phyloP scores from a whole-genome alignment of 2,113 vertebrate genomes.

The Gavia stellata region DNA sequence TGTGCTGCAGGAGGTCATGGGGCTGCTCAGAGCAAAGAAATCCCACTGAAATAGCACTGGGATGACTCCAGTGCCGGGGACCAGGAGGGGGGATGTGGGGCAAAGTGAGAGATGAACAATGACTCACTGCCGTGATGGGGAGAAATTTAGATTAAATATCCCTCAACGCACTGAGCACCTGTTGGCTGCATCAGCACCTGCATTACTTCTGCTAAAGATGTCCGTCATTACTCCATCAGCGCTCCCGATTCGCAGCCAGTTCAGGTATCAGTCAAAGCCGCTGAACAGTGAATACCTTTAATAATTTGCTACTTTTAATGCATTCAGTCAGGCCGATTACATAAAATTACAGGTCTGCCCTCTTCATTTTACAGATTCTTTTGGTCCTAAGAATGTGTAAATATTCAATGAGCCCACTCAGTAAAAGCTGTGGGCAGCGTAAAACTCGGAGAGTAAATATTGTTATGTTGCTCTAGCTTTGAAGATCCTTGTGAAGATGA shows the following conservation, averaged over 20 bases:
- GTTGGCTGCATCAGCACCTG: conserved; percentile 41
- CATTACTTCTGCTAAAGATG: not conserved
- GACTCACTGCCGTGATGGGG: not conserved
- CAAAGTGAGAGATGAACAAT: not conserved
- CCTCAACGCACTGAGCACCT: not conserved
- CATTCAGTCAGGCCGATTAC: conserved; percentile 44
- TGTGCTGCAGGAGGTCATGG: not conserved
- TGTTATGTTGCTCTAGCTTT: not conserved
- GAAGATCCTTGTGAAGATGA: not conserved
- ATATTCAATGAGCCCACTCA: not conserved
- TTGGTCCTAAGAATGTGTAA: conserved; percentile 1
- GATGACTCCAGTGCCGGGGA: not conserved
- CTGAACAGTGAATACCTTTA: conserved; percentile 21
- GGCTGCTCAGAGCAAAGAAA: not conserved
- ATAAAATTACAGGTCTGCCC: conserved; percentile 37
- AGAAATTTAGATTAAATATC: conserved; percentile 1
- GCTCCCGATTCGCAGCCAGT: not conserved
- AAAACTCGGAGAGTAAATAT: not conserved
- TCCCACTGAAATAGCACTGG: not conserved
- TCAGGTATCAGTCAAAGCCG: conserved; percentile 11
- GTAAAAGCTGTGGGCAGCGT: not conserved
- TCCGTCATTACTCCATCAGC: not conserved
- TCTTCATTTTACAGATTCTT: conserved; percentile 17
- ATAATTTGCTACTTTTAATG: conserved; percentile 20
- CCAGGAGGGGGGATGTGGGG: not conserved